These are phyloP conservation scores for Halictus rubicundus DNA, from an alignment of 1,140 invertebrate species.

Conservation along the genomic window DNA sequence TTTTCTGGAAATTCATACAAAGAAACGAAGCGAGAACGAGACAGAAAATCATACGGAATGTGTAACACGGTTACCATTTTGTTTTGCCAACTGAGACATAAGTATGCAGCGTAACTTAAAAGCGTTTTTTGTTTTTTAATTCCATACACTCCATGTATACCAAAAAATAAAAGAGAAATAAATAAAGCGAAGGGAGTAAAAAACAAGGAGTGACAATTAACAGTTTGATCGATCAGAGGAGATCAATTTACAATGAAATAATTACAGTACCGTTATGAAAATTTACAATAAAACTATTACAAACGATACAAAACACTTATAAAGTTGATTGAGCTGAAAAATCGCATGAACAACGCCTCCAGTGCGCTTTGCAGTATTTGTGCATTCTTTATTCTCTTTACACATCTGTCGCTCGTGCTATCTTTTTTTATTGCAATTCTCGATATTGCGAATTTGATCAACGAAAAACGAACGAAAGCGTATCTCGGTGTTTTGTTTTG, in stretches of 20 bases:
- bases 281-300: background rate
- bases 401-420: too few species aligned
- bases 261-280: background rate
- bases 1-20: conserved; percentile 18
- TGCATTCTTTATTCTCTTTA: background rate
- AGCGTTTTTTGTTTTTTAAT: background rate
- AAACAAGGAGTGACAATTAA: background rate
- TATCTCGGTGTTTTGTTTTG: too few species aligned
- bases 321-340: background rate
- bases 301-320: conserved; percentile 1
- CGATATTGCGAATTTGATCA: too few species aligned
- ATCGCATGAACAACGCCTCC: background rate
- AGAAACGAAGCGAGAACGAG: conserved; percentile 11
- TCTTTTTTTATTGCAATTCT: too few species aligned
- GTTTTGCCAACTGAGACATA: background rate
- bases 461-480: too few species aligned
- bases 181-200: background rate
- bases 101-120: background rate
- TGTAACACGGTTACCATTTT: background rate
- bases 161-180: too few species aligned
- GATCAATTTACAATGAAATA: conserved; percentile 3
- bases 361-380: conserved; percentile 1
- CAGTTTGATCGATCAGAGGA: background rate
- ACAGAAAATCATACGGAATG: background rate
- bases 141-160: background rate